Evolutionary conservation across 2,797 vertebrate genomes (phyloP).

Genomic region (Cichlasoma orientale): DNA sequence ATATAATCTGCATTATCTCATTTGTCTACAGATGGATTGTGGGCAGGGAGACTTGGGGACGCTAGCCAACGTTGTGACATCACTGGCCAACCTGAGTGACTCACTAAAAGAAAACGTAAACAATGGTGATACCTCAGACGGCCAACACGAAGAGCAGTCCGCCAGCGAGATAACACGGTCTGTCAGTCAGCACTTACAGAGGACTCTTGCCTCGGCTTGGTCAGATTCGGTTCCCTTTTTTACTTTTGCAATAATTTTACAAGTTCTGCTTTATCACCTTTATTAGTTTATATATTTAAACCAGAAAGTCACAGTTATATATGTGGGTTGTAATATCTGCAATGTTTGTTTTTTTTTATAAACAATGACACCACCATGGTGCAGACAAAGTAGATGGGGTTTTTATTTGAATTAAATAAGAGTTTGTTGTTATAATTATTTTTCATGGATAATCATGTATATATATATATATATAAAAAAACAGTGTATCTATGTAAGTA

Average conservation of each 20-base stretch:
- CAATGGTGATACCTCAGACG: conserved; percentile 90
- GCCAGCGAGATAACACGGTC: conserved; percentile 97
- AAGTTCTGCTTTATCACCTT: background rate
- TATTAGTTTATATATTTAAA: too few relatives aligned
- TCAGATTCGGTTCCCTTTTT: background rate
- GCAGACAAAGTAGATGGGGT: too few relatives aligned
- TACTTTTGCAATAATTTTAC: background rate
- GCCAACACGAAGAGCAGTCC: conserved; percentile 90
- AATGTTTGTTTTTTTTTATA: too few relatives aligned
- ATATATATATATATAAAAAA: background rate
- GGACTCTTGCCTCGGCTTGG: background rate
- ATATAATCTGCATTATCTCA: conserved; percentile 3
- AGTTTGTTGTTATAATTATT: background rate
- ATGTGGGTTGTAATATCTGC: too few relatives aligned
- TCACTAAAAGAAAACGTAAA: conserved; percentile 86
- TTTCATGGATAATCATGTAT: background rate
- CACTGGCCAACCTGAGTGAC: conserved; percentile 90
- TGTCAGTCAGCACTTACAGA: conserved; percentile 21
- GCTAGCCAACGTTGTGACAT: conserved; percentile 95
- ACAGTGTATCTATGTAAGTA: background rate
- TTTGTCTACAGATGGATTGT: conserved; percentile 86
- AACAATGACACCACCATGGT: too few relatives aligned
- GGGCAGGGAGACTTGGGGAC: conserved; percentile 94
- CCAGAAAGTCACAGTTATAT: too few relatives aligned
- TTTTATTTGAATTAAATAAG: background rate